These are phyloP conservation scores for Myripristis jacobus DNA, from an alignment of 2,797 vertebrate species.

Conservation along the genomic window DNA sequence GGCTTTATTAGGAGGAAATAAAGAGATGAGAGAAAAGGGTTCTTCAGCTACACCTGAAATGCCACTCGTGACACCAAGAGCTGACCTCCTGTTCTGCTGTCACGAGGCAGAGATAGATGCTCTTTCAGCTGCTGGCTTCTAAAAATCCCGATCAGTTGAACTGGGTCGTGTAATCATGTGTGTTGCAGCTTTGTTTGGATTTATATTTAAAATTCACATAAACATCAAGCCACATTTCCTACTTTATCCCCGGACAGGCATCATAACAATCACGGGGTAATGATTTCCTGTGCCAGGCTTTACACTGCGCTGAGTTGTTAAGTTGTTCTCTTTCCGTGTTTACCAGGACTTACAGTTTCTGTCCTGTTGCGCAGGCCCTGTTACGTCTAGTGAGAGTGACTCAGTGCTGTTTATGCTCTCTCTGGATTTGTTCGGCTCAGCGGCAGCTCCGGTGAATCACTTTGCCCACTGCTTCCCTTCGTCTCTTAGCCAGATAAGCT, in stretches of 20 bases:
- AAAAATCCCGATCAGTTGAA: too few species aligned
- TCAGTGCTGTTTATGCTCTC: background rate
- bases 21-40: background rate
- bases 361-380: background rate
- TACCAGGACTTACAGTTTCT: background rate
- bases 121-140: too few species aligned
- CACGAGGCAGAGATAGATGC: too few species aligned
- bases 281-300: background rate
- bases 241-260: too few species aligned
- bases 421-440: background rate
- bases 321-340: background rate
- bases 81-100: too few species aligned
- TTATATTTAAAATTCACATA: too few species aligned
- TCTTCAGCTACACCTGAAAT: background rate
- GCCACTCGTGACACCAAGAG: background rate
- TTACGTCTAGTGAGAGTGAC: background rate
- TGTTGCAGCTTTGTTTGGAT: too few species aligned
- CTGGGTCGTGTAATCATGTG: too few species aligned
- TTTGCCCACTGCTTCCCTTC: background rate
- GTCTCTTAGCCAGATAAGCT: background rate
- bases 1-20: background rate
- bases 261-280: too few species aligned
- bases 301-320: background rate
- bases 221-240: too few species aligned
- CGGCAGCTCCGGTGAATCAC: background rate